A percentile compares a stretch with the other conserved stretches of the same genome.
Conservation (phyloP, 92 coral and sea anemone genomes). For the Plumapathes pennacea region DNA sequence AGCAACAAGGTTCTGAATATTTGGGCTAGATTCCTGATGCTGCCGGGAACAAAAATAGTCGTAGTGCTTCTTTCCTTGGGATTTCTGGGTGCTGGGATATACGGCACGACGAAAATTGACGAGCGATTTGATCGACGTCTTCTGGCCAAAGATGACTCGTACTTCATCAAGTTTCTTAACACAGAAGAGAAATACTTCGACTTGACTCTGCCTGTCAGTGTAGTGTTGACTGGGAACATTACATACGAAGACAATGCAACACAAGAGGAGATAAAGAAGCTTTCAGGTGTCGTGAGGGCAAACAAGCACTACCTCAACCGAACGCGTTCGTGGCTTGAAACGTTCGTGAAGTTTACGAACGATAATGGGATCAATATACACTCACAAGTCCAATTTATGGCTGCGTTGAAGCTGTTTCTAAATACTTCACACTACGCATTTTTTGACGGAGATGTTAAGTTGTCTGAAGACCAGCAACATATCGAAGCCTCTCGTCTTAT, state of each 20-base stretch:
- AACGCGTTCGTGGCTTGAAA: constrained; percentile 47
- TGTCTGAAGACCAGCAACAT: constrained; percentile 35
- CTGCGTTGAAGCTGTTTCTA: constrained; percentile 39
- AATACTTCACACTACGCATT: constrained; percentile 18
- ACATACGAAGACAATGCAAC: constrained; percentile 9
- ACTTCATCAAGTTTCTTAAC: constrained; percentile 14
- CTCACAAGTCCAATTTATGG: constrained; percentile 24
- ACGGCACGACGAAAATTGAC: constrained; percentile 44
- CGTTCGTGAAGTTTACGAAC: constrained; percentile 17
- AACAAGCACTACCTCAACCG: constrained; percentile 27
- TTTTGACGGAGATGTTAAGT: constrained; percentile 57
- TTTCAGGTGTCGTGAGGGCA: constrained; percentile 12
- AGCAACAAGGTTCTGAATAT: constrained; percentile 48
- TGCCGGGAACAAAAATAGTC: constrained; percentile 20
- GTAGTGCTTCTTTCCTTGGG: constrained; percentile 49
- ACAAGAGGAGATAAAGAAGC: constrained; percentile 22
- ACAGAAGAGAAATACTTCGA: constrained; percentile 39
- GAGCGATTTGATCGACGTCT: constrained; percentile 50
- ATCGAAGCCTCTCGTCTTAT: constrained; percentile 65
- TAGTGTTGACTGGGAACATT: constrained; percentile 15
- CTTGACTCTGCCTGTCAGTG: constrained; percentile 24
- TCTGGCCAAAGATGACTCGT: constrained; percentile 53
- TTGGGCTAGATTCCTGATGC: constrained; percentile 57
- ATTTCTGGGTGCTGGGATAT: constrained; percentile 49
- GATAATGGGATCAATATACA: constrained; percentile 1